A percentile compares a stretch with the other conserved stretches of the same genome.
Conservation (phyloP, 64 coral and sea anemone genomes). For the Anthopleura sola region DNA sequence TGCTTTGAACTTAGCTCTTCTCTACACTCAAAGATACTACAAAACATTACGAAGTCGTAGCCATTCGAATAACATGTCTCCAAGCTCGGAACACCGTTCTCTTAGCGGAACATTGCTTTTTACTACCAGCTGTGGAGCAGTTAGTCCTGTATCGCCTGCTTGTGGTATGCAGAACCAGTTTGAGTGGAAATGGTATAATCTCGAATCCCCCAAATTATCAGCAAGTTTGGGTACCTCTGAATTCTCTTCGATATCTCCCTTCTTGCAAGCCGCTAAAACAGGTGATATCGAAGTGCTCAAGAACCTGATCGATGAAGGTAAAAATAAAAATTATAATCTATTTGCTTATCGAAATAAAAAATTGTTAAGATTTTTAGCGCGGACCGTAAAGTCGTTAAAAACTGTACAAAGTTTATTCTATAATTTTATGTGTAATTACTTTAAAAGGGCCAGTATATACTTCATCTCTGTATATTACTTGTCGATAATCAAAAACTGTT, state of each 20-base stretch:
- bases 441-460: background rate
- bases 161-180: constrained; percentile 73
- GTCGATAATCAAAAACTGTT: background rate
- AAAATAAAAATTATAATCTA: background rate
- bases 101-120: constrained; percentile 72
- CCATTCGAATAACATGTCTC: constrained; percentile 41
- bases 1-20: constrained; percentile 70
- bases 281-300: constrained; percentile 65
- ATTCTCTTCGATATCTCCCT: constrained; percentile 63
- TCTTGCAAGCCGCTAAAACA: constrained; percentile 67
- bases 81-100: constrained; percentile 43
- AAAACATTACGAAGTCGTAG: constrained; percentile 67
- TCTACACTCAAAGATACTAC: constrained; percentile 90
- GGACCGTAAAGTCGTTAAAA: background rate
- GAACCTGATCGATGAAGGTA: constrained; percentile 64
- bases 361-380: background rate
- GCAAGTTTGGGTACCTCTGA: constrained; percentile 80
- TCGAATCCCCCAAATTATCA: constrained; percentile 76
- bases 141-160: constrained; percentile 76
- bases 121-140: constrained; percentile 55
- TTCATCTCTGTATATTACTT: background rate
- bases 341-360: background rate
- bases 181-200: constrained; percentile 93
- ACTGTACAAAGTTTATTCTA: background rate
- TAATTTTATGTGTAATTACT: background rate